These are phyloP conservation scores for Corvus hawaiiensis DNA, from an alignment of 2,113 vertebrate genomes.

Conservation along the genomic window DNA sequence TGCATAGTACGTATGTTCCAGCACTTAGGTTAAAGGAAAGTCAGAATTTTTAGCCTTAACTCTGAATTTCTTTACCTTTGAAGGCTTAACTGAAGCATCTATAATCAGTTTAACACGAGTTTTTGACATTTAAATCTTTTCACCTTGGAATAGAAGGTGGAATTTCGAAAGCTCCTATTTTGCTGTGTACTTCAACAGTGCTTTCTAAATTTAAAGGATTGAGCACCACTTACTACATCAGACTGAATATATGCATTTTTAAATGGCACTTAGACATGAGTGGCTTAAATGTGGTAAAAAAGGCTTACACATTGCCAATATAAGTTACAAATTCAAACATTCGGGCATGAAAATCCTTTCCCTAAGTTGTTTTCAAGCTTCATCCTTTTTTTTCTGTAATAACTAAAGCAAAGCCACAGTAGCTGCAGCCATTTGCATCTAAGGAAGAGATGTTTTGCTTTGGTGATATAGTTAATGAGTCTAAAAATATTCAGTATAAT, in stretches of 20 bases:
- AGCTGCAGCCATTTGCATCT: slow-evolving; percentile 83
- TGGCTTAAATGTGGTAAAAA: slow-evolving; percentile 62
- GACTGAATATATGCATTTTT: slow-evolving; percentile 58
- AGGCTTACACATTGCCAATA: slow-evolving; percentile 40
- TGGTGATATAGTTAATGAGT: slow-evolving; percentile 90
- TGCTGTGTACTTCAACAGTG: neutral
- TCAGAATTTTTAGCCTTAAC: slow-evolving; percentile 63
- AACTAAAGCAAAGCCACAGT: slow-evolving; percentile 86
- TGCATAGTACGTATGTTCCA: slow-evolving; percentile 47
- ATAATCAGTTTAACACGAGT: slow-evolving; percentile 20
- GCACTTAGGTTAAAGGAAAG: slow-evolving; percentile 53
- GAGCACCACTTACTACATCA: slow-evolving; percentile 20
- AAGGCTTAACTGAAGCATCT: slow-evolving; percentile 63
- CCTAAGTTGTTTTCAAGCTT: slow-evolving; percentile 79
- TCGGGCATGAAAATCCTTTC: slow-evolving; percentile 74
- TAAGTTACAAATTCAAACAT: slow-evolving; percentile 75
- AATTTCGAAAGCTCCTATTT: slow-evolving; percentile 20
- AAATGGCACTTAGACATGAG: slow-evolving; percentile 57
- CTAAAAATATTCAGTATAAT: slow-evolving; percentile 92
- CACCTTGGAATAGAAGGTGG: neutral
- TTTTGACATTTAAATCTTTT: slow-evolving; percentile 47
- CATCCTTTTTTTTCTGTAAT: slow-evolving; percentile 78
- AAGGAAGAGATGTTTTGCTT: slow-evolving; percentile 87
- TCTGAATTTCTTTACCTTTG: slow-evolving; percentile 60
- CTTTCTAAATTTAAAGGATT: slow-evolving; percentile 21